These are phyloP conservation scores for Iguana delicatissima DNA, from an alignment of 2,797 vertebrate genomes.

Conservation along the genomic window DNA sequence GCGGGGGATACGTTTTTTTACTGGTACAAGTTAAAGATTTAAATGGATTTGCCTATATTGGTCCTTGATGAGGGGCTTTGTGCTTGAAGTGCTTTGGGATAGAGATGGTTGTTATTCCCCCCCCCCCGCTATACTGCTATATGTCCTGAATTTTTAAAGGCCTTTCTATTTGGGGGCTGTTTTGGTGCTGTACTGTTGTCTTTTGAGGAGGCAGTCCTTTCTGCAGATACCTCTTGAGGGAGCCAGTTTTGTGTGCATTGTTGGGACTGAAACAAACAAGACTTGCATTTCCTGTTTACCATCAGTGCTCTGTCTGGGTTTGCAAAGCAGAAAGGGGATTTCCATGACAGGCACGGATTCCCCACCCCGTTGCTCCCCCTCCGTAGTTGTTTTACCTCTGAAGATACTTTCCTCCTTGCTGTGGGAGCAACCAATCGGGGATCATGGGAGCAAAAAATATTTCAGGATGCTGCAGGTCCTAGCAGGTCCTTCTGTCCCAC, in stretches of 20 bases:
- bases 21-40: not conserved
- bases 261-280: not conserved
- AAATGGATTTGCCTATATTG: not conserved
- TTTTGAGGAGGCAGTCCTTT: constrained; percentile 47
- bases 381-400: too few species aligned
- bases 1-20: not conserved
- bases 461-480: not conserved
- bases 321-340: not conserved
- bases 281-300: not conserved
- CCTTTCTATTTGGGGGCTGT: not conserved
- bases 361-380: too few species aligned
- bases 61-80: not conserved
- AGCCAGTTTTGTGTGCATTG: constrained; percentile 38
- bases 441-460: too few species aligned
- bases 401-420: not conserved
- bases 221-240: constrained; percentile 61
- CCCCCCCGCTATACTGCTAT: not conserved
- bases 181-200: not conserved
- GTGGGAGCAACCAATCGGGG: not conserved
- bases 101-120: not conserved
- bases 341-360: not conserved
- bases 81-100: not conserved
- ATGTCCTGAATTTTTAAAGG: not conserved
- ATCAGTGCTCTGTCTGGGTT: not conserved
- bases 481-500: not conserved